Conservation (phyloP, 2,888 invertebrate species). For the Aleiodes testaceus region DNA sequence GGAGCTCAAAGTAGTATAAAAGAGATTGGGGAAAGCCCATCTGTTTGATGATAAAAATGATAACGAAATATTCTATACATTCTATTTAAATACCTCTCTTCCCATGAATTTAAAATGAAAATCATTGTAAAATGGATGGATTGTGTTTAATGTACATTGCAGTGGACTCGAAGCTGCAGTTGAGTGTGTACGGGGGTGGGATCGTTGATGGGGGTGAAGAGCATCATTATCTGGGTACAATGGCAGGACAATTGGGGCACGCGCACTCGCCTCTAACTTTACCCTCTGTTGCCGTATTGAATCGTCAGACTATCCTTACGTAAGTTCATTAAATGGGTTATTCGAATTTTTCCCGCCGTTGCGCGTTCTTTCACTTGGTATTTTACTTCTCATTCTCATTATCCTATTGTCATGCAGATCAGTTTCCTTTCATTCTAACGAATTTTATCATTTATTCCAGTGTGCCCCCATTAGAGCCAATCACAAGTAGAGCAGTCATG, state of each 20-base stretch:
- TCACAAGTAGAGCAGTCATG: conserved; percentile 71
- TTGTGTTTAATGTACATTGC: conserved; percentile 55
- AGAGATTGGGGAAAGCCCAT: conserved; percentile 26
- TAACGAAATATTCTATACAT: not conserved
- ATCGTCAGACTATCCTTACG: conserved; percentile 75
- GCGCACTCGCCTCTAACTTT: conserved; percentile 74
- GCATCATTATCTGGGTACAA: conserved; percentile 64
- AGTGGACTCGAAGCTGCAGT: conserved; percentile 70
- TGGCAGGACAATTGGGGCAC: conserved; percentile 64
- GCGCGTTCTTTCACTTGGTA: not conserved
- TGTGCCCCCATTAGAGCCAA: conserved; percentile 77
- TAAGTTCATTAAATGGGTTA: conserved; percentile 62
- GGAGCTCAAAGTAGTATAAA: not conserved
- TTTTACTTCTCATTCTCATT: not conserved
- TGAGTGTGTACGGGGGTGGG: conserved; percentile 67
- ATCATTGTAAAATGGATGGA: conserved; percentile 21
- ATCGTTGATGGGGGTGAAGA: conserved; percentile 60
- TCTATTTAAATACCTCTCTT: not conserved
- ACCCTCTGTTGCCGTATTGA: conserved; percentile 74
- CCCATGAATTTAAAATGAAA: not conserved
- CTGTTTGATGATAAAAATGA: not conserved
- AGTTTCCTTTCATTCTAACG: not conserved
- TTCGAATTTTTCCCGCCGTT: conserved; percentile 21
- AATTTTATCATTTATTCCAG: conserved; percentile 68
- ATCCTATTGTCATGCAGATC: not conserved